Base-by-base conservation (phyloP, 2,113 vertebrate genomes). In the Amphiprion percula region DNA sequence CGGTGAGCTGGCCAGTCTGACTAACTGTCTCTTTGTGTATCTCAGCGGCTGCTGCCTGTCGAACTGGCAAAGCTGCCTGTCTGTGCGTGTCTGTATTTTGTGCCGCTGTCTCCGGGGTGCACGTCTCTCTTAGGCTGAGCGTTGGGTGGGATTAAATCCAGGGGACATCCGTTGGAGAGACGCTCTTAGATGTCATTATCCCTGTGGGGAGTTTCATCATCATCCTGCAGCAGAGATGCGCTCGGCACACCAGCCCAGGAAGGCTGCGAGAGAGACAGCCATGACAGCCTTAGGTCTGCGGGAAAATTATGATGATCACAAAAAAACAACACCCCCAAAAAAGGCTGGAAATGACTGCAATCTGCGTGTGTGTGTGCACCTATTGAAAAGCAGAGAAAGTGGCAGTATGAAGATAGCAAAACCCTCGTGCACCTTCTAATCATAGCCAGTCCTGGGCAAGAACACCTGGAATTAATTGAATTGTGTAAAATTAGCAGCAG, bases 401-500 rank as follows among this genome's bases (percentile, higher is more conserved):
- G 16, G 58, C 26, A 11, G 47, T 4, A 47, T 12, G 24, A 37
- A 33, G 50, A 74, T 17, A 21, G 63, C 46, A 16, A 80, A 79
- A 55, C 81, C 67, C 70, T 28, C 14, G 1, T 12, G 44, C 79
- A 49, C 71, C 59, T 82, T 82, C 82, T 83, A 88, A 90, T 89
- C 80, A 87, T 47, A 80, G 81, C 44, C 12, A 4, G 24, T 72
- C 79, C 59, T 53, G 19, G 9, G 63, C 73, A 74, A 73, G 80
- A 87, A 88, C 75, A 88, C 84, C 68, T 87, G 65, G 63, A 82
- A 78, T 87, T 86, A 92, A 92, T 91, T 88, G 69, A 89, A 88
- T 72, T 5, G 73, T 82, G 85, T 92, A 86, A 92, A 92, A 88
- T 90, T 92, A 90, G 88, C 80, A 81, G 30, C 79, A 74, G 68